Evolutionary conservation across 1,140 invertebrate genomes (phyloP).

Genomic region (Oscheius sp.): DNA sequence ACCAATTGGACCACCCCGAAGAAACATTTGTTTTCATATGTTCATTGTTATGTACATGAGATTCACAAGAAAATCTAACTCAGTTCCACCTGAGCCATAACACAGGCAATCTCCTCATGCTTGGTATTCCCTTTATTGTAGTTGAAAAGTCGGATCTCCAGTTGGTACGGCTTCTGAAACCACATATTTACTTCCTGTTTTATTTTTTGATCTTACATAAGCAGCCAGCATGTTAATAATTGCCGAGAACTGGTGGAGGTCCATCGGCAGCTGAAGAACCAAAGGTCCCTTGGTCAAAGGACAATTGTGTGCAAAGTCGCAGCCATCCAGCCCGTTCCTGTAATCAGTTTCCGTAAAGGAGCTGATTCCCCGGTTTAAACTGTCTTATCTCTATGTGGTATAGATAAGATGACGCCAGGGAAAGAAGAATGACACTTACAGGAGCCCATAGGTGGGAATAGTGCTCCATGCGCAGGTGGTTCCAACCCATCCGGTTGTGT

Average conservation of each 20-base stretch:
- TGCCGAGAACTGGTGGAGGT: conserved; percentile 30
- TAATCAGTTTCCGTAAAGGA: too few species aligned
- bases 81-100: conserved; percentile 35
- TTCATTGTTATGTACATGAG: too few species aligned
- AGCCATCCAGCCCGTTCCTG: conserved; percentile 35
- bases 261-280: conserved; percentile 25
- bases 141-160: conserved; percentile 37
- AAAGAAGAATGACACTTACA: too few species aligned
- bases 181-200: background rate
- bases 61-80: too few species aligned
- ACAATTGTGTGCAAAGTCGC: conserved; percentile 38
- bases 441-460: conserved; percentile 37
- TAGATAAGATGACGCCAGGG: too few species aligned
- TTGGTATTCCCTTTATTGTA: conserved; percentile 36
- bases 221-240: conserved; percentile 37
- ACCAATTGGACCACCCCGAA: too few species aligned
- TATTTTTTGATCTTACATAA: conserved; percentile 8
- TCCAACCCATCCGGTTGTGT: conserved; percentile 22
- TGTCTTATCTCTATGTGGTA: too few species aligned
- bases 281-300: conserved; percentile 31
- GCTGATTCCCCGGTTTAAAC: too few species aligned
- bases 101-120: conserved; percentile 40
- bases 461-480: conserved; percentile 19
- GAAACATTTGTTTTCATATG: too few species aligned
- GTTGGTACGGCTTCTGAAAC: conserved; percentile 40